A percentile compares a stretch with the other conserved stretches of the same genome.
phyloP scores from a whole-genome alignment of 2,113 vertebrate species.

The Pomatorhinus ruficollis region DNA sequence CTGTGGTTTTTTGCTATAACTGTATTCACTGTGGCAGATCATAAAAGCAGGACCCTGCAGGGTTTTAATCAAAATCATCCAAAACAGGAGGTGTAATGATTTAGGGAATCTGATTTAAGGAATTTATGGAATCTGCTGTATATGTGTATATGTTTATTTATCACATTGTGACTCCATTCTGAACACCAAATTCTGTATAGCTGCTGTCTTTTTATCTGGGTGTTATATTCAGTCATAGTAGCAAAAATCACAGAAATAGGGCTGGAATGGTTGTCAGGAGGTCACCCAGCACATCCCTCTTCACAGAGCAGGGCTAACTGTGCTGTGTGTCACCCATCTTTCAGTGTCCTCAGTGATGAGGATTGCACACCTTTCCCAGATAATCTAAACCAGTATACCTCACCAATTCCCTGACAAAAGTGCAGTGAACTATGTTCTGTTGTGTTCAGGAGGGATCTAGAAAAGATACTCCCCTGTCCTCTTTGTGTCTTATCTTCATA shows the following conservation, averaged over 20 bases:
- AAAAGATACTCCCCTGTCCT: neutral
- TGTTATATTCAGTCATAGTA: neutral
- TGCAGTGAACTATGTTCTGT: neutral
- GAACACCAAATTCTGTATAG: neutral
- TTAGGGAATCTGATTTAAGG: neutral
- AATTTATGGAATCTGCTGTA: neutral
- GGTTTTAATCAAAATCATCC: slow-evolving; percentile 3
- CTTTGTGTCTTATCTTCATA: neutral
- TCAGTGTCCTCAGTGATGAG: neutral
- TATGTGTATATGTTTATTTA: neutral
- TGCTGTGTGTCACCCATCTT: neutral
- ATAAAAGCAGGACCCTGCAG: neutral
- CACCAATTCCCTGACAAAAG: neutral
- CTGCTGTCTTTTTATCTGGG: neutral
- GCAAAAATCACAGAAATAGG: neutral
- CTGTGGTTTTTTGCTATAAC: neutral
- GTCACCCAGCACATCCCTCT: neutral
- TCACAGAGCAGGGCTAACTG: neutral
- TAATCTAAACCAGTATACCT: neutral
- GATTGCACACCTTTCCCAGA: neutral
- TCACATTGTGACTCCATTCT: neutral
- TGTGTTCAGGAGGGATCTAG: neutral
- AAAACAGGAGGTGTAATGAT: neutral
- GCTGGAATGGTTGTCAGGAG: neutral
- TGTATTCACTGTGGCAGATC: neutral